Conservation (phyloP, 2,797 vertebrate genomes). For the Clarias platycephalus region DNA sequence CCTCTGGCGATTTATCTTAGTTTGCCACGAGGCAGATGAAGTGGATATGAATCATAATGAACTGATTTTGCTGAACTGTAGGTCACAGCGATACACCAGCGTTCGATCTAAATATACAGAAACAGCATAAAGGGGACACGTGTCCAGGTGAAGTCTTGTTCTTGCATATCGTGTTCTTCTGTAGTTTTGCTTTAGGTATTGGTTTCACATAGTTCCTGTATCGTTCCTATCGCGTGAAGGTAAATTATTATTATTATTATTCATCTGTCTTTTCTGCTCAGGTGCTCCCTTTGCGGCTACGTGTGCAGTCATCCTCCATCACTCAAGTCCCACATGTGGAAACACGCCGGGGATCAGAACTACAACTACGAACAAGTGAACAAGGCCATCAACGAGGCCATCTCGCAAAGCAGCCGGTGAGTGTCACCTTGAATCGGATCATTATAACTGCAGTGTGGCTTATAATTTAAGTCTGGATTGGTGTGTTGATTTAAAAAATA, state of each 20-base stretch:
- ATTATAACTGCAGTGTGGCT: not conserved
- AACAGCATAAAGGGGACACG: too few species aligned
- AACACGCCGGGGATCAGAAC: constrained; percentile 97
- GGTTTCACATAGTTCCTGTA: not conserved
- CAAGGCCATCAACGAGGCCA: constrained; percentile 95
- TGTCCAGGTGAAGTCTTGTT: not conserved
- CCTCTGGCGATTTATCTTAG: constrained; percentile 9
- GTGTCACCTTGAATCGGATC: constrained; percentile 5
- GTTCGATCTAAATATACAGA: not conserved
- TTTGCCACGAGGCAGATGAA: constrained; percentile 7
- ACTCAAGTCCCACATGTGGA: constrained; percentile 99
- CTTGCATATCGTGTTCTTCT: not conserved
- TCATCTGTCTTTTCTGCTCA: constrained; percentile 54
- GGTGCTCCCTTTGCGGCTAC: constrained; percentile 97
- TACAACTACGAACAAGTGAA: constrained; percentile 99
- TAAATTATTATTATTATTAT: too few species aligned
- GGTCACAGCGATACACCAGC: not conserved
- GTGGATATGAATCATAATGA: constrained; percentile 16
- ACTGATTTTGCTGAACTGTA: constrained; percentile 26
- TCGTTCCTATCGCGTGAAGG: too few species aligned
- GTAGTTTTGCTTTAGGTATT: not conserved
- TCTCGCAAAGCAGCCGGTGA: constrained; percentile 93
- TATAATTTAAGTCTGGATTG: not conserved
- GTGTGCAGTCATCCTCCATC: constrained; percentile 97
- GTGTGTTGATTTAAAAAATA: not conserved